These are phyloP conservation scores for Pararge aegeria DNA, from an alignment of 1,140 invertebrate species.

Conservation along the genomic window DNA sequence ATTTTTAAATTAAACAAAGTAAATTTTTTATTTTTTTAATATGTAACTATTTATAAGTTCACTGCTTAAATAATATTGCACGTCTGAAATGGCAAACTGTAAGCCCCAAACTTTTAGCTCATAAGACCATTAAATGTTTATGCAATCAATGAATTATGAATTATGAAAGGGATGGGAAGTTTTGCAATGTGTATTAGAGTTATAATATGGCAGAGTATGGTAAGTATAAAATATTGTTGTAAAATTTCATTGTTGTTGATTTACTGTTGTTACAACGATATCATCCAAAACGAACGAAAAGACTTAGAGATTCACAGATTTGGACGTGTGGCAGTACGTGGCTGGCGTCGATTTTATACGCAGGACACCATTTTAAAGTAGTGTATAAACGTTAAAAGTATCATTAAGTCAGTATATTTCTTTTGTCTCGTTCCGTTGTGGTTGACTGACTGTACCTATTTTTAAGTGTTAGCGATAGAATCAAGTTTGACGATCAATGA, in stretches of 20 bases:
- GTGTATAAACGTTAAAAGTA: constrained; percentile 67
- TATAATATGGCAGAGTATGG: no score
- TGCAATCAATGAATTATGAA: no score
- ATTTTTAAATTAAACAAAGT: no score
- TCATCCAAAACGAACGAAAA: constrained; percentile 46
- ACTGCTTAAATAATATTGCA: no score
- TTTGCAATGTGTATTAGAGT: no score
- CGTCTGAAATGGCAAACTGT: no score
- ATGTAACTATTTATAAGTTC: no score
- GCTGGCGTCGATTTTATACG: constrained; percentile 67
- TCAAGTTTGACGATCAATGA: no score
- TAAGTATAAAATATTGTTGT: background rate
- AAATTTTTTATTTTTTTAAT: no score
- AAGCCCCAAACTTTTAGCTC: no score
- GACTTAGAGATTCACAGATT: constrained; percentile 62
- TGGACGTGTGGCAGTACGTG: constrained; percentile 50
- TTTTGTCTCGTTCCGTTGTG: constrained; percentile 45
- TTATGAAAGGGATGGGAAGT: no score
- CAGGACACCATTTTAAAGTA: constrained; percentile 72
- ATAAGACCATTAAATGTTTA: no score
- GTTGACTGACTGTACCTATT: constrained; percentile 15
- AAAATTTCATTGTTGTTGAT: constrained; percentile 30
- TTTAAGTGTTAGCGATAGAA: constrained; percentile 2
- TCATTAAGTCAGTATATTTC: constrained; percentile 47
- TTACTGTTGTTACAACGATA: constrained; percentile 62